Base-by-base conservation (phyloP, 2,113 vertebrate species). In the Jaculus jaculus region DNA sequence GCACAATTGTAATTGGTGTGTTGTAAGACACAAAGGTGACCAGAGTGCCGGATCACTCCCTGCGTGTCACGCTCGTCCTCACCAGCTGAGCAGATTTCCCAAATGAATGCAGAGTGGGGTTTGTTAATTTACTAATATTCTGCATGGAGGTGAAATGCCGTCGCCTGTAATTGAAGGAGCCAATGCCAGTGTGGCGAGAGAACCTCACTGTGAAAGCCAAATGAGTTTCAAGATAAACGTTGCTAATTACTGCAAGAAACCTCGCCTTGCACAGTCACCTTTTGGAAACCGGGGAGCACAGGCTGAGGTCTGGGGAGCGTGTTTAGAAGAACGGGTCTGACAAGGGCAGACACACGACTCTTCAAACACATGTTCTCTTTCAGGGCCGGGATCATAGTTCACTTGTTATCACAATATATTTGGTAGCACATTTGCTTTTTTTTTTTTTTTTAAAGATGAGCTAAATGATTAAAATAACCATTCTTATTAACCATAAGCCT, bases 81-180 rank as follows among this genome's bases (percentile, higher is more conserved):
- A 58, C 82, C 88, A 92, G 66, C 74, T 81, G 82, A 90, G 82
- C n/a, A 90, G 83, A 96, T 95, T 96, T 91, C 93, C 71, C 89
- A 87, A 95, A 97, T 94, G 96, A 94, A 94, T 95, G 94, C 94
- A 89, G 93, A 89, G 82, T 20, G 79, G 65, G 61, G 68, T 87
- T 54, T 83, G 77, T 93, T 97, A 95, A 97, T 96, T 96, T 84
- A 87, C 94, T 96, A 96, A 94, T 96, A 93, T 95, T 96, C 90
- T 96, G 95, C 96, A 47, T 39, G 78, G 84, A 96, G 87, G 92
- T 92, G 82, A 97, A 92, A 92, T 80, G 84, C 90, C 89, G 12
- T 71, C 80, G 58, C 32, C 54, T 96, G 58, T 96, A 93, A 95
- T 85, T 89, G 93, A 92, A n/a, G 39, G 54, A 94, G 54, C 68